Evolutionary conservation across 2,888 invertebrate species (phyloP).

Genomic region (Apamea monoglypha): DNA sequence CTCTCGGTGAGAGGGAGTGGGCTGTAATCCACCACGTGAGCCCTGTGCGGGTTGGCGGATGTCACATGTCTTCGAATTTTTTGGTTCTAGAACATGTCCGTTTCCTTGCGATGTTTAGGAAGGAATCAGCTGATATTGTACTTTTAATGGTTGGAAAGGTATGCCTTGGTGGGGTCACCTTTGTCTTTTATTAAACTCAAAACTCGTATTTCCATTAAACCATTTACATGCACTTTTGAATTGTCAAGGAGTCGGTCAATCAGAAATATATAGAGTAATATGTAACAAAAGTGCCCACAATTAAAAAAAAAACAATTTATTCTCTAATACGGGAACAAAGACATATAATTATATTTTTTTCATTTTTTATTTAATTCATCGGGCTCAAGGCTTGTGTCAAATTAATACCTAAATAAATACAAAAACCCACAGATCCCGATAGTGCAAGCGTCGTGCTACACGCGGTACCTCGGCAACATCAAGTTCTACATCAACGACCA

Average conservation of each 20-base stretch:
- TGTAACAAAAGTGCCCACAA: no score
- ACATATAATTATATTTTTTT: neutral
- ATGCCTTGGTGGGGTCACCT: neutral
- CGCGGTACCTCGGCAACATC: slow-evolving; percentile 94
- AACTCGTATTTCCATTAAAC: neutral
- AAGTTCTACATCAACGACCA: slow-evolving; percentile 92
- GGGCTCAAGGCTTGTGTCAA: neutral
- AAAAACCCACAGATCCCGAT: slow-evolving; percentile 87
- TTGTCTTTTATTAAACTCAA: neutral
- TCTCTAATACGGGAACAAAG: neutral
- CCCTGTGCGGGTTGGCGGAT: no score
- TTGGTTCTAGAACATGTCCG: no score
- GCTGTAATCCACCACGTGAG: no score
- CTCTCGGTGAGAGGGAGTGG: no score
- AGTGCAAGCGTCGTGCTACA: slow-evolving; percentile 93
- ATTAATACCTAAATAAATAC: neutral
- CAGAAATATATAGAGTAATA: no score
- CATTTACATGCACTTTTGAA: neutral
- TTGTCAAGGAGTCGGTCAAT: neutral
- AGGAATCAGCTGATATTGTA: neutral
- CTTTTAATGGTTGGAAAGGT: neutral
- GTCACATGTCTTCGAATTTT: no score
- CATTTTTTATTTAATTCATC: no score
- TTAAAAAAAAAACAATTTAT: no score
- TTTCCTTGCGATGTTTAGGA: no score